Conservation (phyloP, 92 coral and sea anemone species). For the Porites lobata region DNA sequence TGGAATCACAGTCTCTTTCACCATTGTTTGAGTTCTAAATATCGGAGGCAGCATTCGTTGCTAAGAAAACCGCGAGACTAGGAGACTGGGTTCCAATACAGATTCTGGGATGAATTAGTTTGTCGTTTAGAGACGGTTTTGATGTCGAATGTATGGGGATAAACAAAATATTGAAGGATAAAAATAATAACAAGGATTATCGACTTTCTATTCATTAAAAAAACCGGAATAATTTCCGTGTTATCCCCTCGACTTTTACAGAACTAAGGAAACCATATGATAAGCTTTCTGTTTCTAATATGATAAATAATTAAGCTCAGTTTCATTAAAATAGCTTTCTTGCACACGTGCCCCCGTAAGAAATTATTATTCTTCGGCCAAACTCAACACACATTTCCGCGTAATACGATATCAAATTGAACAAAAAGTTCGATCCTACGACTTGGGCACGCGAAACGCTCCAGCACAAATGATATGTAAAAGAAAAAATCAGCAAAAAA, state of each 20-base stretch:
- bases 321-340: conserved; percentile 49
- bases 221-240: conserved; percentile 18
- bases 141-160: neutral
- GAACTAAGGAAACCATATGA: conserved; percentile 46
- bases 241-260: conserved; percentile 38
- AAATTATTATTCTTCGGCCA: conserved; percentile 29
- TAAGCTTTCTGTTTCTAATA: conserved; percentile 47
- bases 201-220: conserved; percentile 11
- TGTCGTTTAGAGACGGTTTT: neutral
- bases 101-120: conserved; percentile 1
- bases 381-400: conserved; percentile 11
- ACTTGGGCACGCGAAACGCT: conserved; percentile 14
- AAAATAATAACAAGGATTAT: conserved; percentile 8
- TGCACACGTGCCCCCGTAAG: conserved; percentile 51
- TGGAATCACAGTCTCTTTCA: conserved; percentile 49
- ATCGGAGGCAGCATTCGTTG: conserved; percentile 32
- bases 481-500: conserved; percentile 15
- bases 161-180: neutral
- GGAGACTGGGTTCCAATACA: conserved; percentile 41
- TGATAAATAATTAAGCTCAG: conserved; percentile 50
- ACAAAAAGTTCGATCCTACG: conserved; percentile 25
- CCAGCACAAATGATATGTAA: neutral
- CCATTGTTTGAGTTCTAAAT: conserved; percentile 52
- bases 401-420: conserved; percentile 31
- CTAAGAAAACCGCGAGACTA: conserved; percentile 20